These are phyloP conservation scores for Cervus canadensis DNA, from an alignment of 2,113 vertebrate genomes.

Conservation along the genomic window DNA sequence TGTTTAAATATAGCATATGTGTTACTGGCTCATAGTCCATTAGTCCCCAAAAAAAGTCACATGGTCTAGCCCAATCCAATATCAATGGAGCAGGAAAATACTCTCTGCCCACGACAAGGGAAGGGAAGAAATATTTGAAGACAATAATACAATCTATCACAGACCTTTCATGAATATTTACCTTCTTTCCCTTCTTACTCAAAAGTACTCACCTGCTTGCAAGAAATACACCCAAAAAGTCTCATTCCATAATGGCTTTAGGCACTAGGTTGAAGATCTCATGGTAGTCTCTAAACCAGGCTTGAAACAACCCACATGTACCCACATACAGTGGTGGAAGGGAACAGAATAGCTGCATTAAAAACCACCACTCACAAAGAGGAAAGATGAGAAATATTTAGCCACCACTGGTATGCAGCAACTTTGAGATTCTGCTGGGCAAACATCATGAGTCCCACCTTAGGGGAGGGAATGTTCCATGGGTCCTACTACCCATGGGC, in stretches of 20 bases:
- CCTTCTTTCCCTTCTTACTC: not conserved
- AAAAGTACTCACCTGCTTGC: not conserved
- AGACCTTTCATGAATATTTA: not conserved
- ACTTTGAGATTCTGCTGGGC: not conserved
- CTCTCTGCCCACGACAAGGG: not conserved
- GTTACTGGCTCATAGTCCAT: not conserved
- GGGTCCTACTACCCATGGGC: not conserved
- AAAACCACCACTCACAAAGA: not conserved
- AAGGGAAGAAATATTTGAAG: not conserved
- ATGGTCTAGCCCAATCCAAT: not conserved
- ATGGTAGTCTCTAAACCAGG: not conserved
- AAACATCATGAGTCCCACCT: not conserved
- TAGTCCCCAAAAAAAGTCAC: not conserved
- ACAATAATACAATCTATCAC: not conserved
- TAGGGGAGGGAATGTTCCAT: no score
- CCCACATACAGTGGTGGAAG: not conserved
- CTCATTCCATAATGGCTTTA: not conserved
- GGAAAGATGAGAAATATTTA: not conserved
- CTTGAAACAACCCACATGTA: not conserved
- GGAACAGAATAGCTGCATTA: not conserved
- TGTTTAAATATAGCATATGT: not conserved
- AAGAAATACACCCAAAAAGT: not conserved
- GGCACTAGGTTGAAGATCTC: not conserved
- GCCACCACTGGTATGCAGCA: not conserved
- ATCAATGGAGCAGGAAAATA: not conserved